Evolutionary conservation across 2,797 vertebrate species (phyloP), one percentile per base, ranked within the genome.

Genomic region (Ctenochaetus hawaiiensis): DNA sequence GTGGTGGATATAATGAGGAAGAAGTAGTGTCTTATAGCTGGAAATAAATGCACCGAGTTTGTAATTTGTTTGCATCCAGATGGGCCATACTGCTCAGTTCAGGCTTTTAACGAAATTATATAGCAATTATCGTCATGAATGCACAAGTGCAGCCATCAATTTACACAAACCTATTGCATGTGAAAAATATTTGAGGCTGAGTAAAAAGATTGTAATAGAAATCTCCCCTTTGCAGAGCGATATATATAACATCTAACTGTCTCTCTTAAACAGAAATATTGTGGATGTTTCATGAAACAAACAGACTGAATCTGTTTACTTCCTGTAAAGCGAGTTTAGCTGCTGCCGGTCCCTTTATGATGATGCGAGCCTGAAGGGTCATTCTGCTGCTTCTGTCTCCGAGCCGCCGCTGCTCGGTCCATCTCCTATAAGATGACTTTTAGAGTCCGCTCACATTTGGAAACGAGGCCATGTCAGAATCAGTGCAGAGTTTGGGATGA

Each of bases 41-140:
- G 26, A 76, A 81, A 81, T 72, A 71, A 83, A 84, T 72, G 76
- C 39, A 10, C 72, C 0, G 57, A 61, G 61, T 81, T 82, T 57
- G 47, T 16, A 48, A 51, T 81, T 88, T 85, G 81, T 88, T 88
- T 89, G 84, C 71, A 71, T 88, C 77, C 87, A 91, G 86, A 87
- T 89, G 89, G 80, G 69, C 48, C 53, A 52, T 57, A 56, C 75
- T 71, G 74, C 75, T 54, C 70, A 48, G 69, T 72, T 84, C 64
- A 75, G 59, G 73, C 85, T 87, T 88, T 89, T 77, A 86, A 75
- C 57, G 0, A 81, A 90, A 90, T 89, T 69, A 85, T 77, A 66
- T 72, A 51, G 71, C 74, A 89, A 91, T 90, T 88, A 88, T 89
- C 59, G 60, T 45, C 16, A n/a, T 54, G 71, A 67, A 86, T 86